Conservation (phyloP, 2,113 vertebrate genomes). For the Sylvietta virens region DNA sequence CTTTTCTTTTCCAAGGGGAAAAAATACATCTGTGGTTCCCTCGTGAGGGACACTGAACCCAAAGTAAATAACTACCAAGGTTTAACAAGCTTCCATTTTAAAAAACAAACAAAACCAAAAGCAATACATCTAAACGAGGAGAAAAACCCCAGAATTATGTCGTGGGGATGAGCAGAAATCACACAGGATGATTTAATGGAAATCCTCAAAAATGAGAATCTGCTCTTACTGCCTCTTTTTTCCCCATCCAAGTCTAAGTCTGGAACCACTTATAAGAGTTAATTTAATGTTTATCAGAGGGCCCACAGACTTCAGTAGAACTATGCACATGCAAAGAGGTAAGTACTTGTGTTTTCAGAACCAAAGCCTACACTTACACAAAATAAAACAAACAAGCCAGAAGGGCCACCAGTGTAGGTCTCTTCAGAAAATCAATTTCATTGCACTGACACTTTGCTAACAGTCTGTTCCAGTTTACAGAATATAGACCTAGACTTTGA, state of each 20-base stretch:
- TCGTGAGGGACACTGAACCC: conserved; percentile 18
- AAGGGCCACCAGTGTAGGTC: background rate
- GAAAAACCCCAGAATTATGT: background rate
- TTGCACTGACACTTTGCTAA: background rate
- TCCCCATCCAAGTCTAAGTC: background rate
- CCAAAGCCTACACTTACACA: background rate
- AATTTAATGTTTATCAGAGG: background rate
- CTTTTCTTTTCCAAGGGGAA: background rate
- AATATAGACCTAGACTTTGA: background rate
- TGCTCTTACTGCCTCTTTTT: background rate
- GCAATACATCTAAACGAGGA: conserved; percentile 25
- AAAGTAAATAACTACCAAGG: conserved; percentile 44
- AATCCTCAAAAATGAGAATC: background rate
- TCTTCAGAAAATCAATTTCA: background rate
- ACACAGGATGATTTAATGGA: conserved; percentile 15
- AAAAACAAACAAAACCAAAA: conserved; percentile 25
- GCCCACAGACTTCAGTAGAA: background rate
- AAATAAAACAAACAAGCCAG: conserved; percentile 5
- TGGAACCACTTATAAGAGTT: conserved; percentile 8
- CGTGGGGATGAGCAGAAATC: background rate
- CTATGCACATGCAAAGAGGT: fast-evolving
- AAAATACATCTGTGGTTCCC: conserved; percentile 6
- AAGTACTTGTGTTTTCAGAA: background rate
- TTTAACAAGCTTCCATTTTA: conserved; percentile 53
- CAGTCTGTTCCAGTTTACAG: background rate